Conservation (phyloP, 2,113 vertebrate genomes). For the Hipposideros armiger region DNA sequence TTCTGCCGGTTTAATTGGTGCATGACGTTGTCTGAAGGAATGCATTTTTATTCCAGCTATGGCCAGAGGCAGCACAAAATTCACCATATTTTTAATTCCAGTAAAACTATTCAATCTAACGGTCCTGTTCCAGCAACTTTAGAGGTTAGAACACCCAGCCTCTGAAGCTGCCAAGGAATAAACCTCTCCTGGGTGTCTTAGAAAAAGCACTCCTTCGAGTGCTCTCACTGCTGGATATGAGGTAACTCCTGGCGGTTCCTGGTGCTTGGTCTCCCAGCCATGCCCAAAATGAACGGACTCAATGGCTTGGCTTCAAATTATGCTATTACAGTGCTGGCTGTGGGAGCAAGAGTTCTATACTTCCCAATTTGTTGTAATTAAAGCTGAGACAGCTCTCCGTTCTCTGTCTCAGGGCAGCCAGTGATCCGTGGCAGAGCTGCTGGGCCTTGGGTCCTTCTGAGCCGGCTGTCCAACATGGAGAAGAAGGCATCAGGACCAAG, state of each 20-base stretch:
- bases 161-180: not conserved
- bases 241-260: not conserved
- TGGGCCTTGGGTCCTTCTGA: not conserved
- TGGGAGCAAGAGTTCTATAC: not conserved
- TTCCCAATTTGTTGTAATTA: not conserved
- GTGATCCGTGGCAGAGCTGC: not conserved
- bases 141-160: not conserved
- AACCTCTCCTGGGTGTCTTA: not conserved
- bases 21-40: not conserved
- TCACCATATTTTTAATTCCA: constrained; percentile 67
- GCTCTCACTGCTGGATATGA: not conserved
- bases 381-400: not conserved
- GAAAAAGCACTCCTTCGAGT: not conserved
- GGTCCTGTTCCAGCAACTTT: not conserved
- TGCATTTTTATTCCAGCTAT: constrained; percentile 40
- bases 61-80: constrained; percentile 48
- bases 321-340: not conserved
- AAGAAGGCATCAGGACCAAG: not conserved
- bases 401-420: not conserved
- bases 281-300: not conserved
- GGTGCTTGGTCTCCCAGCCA: not conserved
- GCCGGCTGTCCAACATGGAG: not conserved
- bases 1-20: constrained; percentile 70
- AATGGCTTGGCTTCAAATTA: not conserved
- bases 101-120: constrained; percentile 3